Evolutionary conservation across 2,797 vertebrate genomes (phyloP), one percentile per base, ranked within the genome.

Genomic region (Apodemus agrarius): DNA sequence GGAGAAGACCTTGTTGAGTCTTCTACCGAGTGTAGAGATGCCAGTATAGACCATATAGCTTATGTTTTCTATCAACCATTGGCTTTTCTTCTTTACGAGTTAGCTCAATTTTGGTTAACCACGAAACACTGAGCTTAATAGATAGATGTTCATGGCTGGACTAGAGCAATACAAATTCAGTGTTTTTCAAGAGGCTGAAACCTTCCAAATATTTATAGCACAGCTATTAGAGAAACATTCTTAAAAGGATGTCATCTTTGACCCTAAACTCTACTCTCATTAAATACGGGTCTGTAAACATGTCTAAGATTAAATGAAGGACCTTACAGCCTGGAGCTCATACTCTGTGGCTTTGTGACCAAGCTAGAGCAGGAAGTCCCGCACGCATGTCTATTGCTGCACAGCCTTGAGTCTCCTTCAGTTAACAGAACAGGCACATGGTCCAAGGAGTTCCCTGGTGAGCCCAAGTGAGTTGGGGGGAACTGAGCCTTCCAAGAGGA

Each of bases 201-300:
- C 80, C 49, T 86, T 93, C 52, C 19, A 90, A 86, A 52, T 89
- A 43, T n/a, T 31, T 86, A 8, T 91, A 49, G 69, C 43, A 63
- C 43, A 46, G 40, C 29, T 75, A 10, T 49, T 22, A 85, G 65
- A 17, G 63, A 93, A 5, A 1, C 1, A 74, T 82, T 78, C 2
- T 92, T 84, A 57, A 31, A 43, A 59, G 78, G 61, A 59, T 79
- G 11, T 26, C 34, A 17, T 37, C 1, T 34, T 86, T 22, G 67
- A 67, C 34, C 80, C 3, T 14, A 54, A 91, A 63, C 34, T 21
- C 0, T 6, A 54, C 61, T 90, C 43, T 79, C 21, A 63, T 46
- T 89, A 54, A 82, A 82, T 19, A 57, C 65, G 11, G 90, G 4
- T 88, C 65, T 49, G 8, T 4, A 29, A 4, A 19, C 6, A 76